Evolutionary conservation across 1,140 invertebrate genomes (phyloP).

Genomic region (Colletes gigas): DNA sequence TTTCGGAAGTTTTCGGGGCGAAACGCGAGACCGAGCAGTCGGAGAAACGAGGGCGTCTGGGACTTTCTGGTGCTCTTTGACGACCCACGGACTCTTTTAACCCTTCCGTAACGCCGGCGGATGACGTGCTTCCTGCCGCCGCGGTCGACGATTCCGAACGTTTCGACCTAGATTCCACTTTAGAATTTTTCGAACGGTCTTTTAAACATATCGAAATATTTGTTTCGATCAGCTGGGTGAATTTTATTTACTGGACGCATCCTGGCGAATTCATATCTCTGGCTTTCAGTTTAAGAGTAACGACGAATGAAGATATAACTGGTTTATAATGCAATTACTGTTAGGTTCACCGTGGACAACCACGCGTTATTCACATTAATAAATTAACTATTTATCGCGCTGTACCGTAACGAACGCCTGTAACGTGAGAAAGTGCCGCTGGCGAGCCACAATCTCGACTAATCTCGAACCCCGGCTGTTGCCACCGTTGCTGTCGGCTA

Average conservation of each 20-base stretch:
- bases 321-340: conserved; percentile 26
- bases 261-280: too few relatives aligned
- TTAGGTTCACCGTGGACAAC: not conserved
- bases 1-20: not conserved
- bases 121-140: too few relatives aligned
- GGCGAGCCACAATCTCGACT: conserved; percentile 48
- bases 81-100: too few relatives aligned
- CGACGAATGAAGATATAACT: not conserved
- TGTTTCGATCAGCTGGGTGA: too few relatives aligned
- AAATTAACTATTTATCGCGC: conserved; percentile 39
- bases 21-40: not conserved
- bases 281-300: not conserved
- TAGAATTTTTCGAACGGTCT: too few relatives aligned
- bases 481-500: not conserved
- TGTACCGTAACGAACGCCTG: conserved; percentile 26
- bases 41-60: too few relatives aligned
- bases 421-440: conserved; percentile 48
- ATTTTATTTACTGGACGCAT: too few relatives aligned
- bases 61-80: too few relatives aligned
- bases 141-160: too few relatives aligned
- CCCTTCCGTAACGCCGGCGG: too few relatives aligned
- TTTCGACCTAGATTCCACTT: too few relatives aligned
- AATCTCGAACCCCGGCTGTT: conserved; percentile 30
- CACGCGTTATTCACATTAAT: conserved; percentile 40
- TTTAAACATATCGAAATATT: too few relatives aligned